Base-by-base conservation (phyloP, 1,140 invertebrate genomes). In the Tetranychus cinnabarinus region DNA sequence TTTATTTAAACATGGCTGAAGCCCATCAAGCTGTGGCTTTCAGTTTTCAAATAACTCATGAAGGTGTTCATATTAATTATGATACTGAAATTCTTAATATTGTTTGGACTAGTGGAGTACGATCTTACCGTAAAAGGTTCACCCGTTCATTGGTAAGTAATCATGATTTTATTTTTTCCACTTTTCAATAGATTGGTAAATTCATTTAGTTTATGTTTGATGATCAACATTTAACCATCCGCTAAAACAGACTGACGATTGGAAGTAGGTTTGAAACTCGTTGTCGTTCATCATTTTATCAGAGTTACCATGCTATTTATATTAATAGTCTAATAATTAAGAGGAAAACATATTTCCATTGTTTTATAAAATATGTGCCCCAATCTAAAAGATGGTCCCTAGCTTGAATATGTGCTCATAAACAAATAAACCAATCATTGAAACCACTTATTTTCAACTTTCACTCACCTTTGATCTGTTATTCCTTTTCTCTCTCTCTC, bases 21-120 rank as follows among this genome's bases (percentile, higher is more conserved):
- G 92, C 93, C 62, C 92, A 97, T 77, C 83, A 86, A 60, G 93
- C 93, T 65, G 93, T 97, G 56, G 93, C 92, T 52, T 96, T 98
- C 73, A 92, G 88, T 58, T 97, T 98, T 74, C 81, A 87, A 36
- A 88, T 98, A 63, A 93, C 91, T 56, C 91, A 96, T 70, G 95
- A 98, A 72, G 50, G 50, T 46, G 88, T 92, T 76, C 85, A 95
- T 69, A 85, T 97, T 35, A 89, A 95, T 72, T 92, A 96, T 71
- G 91, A 98, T 70, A 79, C 88, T 63, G 92, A 97, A 75, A 88
- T 96, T 35, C 77, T 91, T 4, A 80, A 88, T 68, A 76, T 91
- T 39, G 82, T 91, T 33, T 92, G 86, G 84, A 79, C 87, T 62
- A 91, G 88, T 35, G 92, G 90, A 52, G 71, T 91, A 1, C 76